Evolutionary conservation across 2,113 vertebrate species (phyloP).

Genomic region (Chaenocephalus aceratus): DNA sequence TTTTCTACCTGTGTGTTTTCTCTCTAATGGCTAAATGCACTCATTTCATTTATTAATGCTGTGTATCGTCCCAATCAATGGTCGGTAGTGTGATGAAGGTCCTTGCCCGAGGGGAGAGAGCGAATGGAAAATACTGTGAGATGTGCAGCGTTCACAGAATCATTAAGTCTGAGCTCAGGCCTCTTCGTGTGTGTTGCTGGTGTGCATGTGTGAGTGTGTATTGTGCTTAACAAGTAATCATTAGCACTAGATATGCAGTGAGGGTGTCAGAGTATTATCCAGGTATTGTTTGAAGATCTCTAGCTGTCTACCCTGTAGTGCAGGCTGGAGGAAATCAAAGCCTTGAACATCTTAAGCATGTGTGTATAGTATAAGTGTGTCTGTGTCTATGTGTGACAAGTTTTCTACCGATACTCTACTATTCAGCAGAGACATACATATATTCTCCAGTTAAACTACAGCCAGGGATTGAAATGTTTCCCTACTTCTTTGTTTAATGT

Average conservation of each 20-base stretch:
- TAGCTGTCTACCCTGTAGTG: constrained; percentile 45
- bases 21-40: constrained; percentile 11
- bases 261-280: constrained; percentile 55
- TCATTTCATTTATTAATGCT: constrained; percentile 66
- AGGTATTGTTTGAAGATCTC: constrained; percentile 69
- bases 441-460: neutral
- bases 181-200: neutral
- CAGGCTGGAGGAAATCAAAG: constrained; percentile 57
- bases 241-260: constrained; percentile 61
- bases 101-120: constrained; percentile 65
- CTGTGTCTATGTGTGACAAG: constrained; percentile 1
- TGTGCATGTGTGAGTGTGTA: constrained; percentile 15
- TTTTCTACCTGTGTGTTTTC: constrained; percentile 22
- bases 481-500: constrained; percentile 6
- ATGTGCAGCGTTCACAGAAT: constrained; percentile 64
- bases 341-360: constrained; percentile 39
- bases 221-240: constrained; percentile 65
- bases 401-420: neutral
- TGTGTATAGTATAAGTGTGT: neutral
- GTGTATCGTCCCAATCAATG: constrained; percentile 61
- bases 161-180: constrained; percentile 52
- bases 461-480: constrained; percentile 5
- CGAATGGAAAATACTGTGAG: constrained; percentile 51
- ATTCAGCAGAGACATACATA: constrained; percentile 30
- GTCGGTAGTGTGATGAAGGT: constrained; percentile 62